Evolutionary conservation across 2,888 invertebrate genomes (phyloP), one percentile per base, ranked within the genome.

Genomic region (Drosophila colorata): DNA sequence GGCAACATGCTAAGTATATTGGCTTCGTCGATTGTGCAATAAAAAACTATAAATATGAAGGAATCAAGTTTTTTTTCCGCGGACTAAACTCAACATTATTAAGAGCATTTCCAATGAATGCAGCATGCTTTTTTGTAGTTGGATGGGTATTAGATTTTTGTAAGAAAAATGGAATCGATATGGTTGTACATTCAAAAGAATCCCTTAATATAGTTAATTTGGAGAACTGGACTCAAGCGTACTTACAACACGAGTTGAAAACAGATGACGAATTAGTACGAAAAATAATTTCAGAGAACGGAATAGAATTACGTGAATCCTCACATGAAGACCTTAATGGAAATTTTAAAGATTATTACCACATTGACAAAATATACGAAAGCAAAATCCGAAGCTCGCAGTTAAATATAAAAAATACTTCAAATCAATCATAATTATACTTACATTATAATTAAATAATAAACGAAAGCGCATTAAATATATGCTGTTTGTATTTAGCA

Each of bases 41-140:
- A 55, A 94, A 95, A 89, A 96, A 96, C 41, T 94, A 97, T 63
- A 92, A 92, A 31, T 80, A 92, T 1, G 96, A 97, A 77, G 98
- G 98, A 0, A 93, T 94, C 87, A 90, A 92, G 0, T 95, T 95
- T 77, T 94, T 98, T 90, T 93, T 95, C 48, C 93, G 95, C 18
- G 98, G 98, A 0, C 90, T 98, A 0, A 94, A 94, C 18, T 95
- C 97, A 0, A 96, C 98, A 1, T 92, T 97, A 40, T 89, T 97
- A 47, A 94, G 98, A 43, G 98, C 98, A 0, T 98, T 98, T 92
- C 97, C 98, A 1, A 96, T 96, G 69, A 98, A 99, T 91, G 98
- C 98, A 0, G 97, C 97, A 4, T 97, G 97, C 66, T 98, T 98
- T 91, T 94, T 96, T 33, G 97, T 97, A 0, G 97, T 98, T 56